Evolutionary conservation across 2,888 invertebrate species (phyloP).

Genomic region (Catocala sponsa): DNA sequence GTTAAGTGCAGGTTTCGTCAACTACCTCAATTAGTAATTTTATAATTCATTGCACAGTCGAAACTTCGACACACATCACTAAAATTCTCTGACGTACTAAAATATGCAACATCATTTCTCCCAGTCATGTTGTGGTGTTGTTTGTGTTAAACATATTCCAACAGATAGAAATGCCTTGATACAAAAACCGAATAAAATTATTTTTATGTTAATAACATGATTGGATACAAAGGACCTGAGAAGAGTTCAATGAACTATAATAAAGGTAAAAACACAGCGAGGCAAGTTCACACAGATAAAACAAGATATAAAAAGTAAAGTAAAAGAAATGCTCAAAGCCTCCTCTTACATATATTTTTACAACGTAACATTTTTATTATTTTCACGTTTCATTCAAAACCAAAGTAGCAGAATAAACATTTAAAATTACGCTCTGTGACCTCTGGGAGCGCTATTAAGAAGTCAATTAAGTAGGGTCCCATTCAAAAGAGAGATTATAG

Average conservation of each 20-base stretch:
- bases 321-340: neutral
- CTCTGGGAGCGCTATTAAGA: constrained; percentile 46
- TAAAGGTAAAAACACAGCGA: neutral
- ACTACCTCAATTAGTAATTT: too few species aligned
- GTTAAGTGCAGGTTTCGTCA: too few species aligned
- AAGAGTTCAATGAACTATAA: neutral
- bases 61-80: too few species aligned
- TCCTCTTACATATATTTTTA: constrained; percentile 30
- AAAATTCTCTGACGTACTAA: too few species aligned
- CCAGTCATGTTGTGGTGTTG: too few species aligned
- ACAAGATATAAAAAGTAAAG: neutral
- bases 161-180: too few species aligned
- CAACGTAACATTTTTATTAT: constrained; percentile 27
- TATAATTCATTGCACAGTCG: too few species aligned
- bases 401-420: constrained; percentile 45
- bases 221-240: too few species aligned
- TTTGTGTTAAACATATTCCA: too few species aligned
- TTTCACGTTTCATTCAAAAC: constrained; percentile 36
- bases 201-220: too few species aligned
- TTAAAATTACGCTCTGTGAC: constrained; percentile 34
- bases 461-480: constrained; percentile 52
- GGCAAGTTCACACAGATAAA: neutral
- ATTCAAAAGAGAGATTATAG: constrained; percentile 20
- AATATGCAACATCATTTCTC: too few species aligned
- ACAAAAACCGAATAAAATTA: too few species aligned